phyloP scores from a whole-genome alignment of 2,113 vertebrate species.

The Pelvicachromis taeniatus region DNA sequence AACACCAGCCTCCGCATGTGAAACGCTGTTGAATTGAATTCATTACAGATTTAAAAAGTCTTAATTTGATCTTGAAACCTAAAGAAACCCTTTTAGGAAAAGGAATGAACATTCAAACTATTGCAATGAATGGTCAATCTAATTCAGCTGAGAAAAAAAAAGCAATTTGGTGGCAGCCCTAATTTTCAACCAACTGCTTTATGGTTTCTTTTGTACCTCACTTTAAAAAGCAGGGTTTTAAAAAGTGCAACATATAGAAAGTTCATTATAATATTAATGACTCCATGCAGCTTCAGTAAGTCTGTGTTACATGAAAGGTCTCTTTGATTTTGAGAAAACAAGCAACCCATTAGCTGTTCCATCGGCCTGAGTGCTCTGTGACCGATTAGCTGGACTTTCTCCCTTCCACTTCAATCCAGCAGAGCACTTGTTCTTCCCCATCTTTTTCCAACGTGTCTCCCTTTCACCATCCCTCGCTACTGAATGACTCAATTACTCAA shows the following conservation, averaged over 20 bases:
- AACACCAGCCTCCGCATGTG: background rate
- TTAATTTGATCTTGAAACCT: background rate
- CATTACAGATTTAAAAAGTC: background rate
- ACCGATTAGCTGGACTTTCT: background rate
- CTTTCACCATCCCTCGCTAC: background rate
- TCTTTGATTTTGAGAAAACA: constrained; percentile 42
- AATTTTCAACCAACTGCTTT: background rate
- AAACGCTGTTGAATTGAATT: background rate
- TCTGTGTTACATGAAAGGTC: constrained; percentile 25
- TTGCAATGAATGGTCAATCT: background rate
- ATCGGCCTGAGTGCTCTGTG: background rate
- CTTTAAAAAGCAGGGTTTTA: background rate
- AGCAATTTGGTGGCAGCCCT: background rate
- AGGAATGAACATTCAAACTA: background rate
- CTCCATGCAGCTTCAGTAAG: background rate
- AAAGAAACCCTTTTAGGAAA: background rate
- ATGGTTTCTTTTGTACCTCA: background rate
- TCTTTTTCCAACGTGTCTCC: background rate
- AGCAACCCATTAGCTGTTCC: constrained; percentile 39
- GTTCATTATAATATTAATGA: background rate
- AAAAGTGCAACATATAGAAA: background rate
- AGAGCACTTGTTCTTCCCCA: background rate
- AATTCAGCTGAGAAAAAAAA: background rate
- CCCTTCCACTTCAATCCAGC: background rate
- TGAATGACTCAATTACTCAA: constrained; percentile 5